A percentile compares a stretch with the other conserved stretches of the same genome.
These are phyloP conservation scores for Stigmatopora argus DNA, from an alignment of 2,113 vertebrate genomes.

Conservation along the genomic window DNA sequence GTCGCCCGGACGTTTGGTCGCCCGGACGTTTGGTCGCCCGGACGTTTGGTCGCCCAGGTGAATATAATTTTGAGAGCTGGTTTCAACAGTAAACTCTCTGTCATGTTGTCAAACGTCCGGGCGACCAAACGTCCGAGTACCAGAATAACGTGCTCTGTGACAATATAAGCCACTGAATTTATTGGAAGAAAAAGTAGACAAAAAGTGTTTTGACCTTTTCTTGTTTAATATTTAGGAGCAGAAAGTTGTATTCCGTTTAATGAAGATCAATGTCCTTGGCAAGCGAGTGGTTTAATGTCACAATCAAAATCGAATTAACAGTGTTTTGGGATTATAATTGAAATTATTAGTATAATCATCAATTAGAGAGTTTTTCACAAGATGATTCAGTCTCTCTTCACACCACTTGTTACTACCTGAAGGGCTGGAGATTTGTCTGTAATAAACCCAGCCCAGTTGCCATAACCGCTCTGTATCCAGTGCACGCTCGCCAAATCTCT, in stretches of 20 bases:
- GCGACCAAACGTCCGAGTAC: no score
- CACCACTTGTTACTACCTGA: not conserved
- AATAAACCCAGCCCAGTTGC: not conserved
- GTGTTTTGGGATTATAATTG: not conserved
- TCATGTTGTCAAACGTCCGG: no score
- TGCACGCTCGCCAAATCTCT: slow-evolving; percentile 9
- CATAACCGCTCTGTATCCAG: slow-evolving; percentile 4
- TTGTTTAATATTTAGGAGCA: not conserved
- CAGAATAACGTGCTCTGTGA: no score
- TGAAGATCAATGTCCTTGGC: not conserved
- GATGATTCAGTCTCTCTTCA: not conserved
- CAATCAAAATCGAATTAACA: no score
- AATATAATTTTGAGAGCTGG: no score
- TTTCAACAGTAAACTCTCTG: no score
- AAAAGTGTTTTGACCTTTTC: not conserved
- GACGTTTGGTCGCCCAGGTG: no score
- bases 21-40: no score
- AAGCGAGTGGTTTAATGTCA: no score
- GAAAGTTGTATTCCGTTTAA: not conserved
- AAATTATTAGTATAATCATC: not conserved
- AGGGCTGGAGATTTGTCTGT: not conserved
- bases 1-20: no score
- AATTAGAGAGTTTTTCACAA: not conserved
- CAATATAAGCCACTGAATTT: no score
- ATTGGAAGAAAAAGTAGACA: no score